Evolutionary conservation across 2,797 vertebrate species (phyloP), one percentile per base, ranked within the genome.

Genomic region (Mastacembelus armatus): DNA sequence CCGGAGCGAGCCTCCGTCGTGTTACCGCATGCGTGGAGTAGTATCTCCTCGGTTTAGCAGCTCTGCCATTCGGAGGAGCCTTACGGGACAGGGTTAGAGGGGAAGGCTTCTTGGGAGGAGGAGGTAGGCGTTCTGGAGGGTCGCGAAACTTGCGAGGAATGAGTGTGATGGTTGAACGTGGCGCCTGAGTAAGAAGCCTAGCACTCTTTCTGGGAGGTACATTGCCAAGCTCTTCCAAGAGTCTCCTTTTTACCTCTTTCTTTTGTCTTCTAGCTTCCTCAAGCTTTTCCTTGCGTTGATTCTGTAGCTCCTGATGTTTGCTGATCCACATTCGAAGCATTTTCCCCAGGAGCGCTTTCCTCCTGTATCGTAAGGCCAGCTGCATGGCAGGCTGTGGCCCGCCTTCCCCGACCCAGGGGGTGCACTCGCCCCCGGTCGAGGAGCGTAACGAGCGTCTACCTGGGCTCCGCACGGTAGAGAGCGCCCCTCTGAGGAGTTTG

Each of bases 181-280:
- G 96, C 32, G 92, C 85, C 40, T 97, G 96, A 47, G 96, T 96
- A 16, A 98, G 91, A 74, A 99, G 94, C 87, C 98, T 91, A 0
- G 98, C 97, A 7, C 97, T 99, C 84, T 99, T 99, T 88, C 98
- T 94, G 0, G 97, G 98, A 0, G 97, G 97, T 2, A 96, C 92
- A 32, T 83, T 97, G 14, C 94, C 95, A 72, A 98, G 91, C 85
- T 99, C 97, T 78, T 98, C 97, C 93, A 97, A 85, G 26, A 98
- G 94, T 47, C 94, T 93, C 35, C 95, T 92, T 88, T 98, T 99
- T 30, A 98, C 93, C 86, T 98, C 97, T 70, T 91, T 96, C 67
- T 96, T 92, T 68, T 96, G 95, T 76, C 86, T 92, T 79, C 94
- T 91, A 4, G 95, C 95, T 48, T 94, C 96, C 90, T 97, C 93